phyloP scores from a whole-genome alignment of 2,888 invertebrate species.

The Drosophila rellima region DNA sequence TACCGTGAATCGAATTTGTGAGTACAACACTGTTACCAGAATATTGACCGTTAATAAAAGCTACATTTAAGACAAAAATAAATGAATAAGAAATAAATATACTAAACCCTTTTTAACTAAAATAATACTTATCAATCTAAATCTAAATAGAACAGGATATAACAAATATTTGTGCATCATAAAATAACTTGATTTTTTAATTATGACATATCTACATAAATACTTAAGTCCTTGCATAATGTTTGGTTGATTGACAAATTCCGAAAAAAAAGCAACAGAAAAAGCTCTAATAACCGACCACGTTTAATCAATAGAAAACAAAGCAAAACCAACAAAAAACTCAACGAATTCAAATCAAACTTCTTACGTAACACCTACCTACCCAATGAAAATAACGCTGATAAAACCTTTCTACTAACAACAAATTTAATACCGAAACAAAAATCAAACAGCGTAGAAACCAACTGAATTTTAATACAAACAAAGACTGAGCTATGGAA shows the following conservation, averaged over 20 bases:
- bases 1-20: not conserved
- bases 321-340: slow-evolving; percentile 31
- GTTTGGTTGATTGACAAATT: slow-evolving; percentile 33
- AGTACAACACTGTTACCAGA: too few species aligned
- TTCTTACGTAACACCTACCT: slow-evolving; percentile 54
- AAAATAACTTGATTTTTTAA: too few species aligned
- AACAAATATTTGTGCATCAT: too few species aligned
- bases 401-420: slow-evolving; percentile 53
- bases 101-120: too few species aligned
- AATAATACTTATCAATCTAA: too few species aligned
- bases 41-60: too few species aligned
- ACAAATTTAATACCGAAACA: slow-evolving; percentile 42
- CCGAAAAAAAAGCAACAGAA: slow-evolving; percentile 12
- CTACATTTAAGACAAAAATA: too few species aligned
- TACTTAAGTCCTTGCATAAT: slow-evolving; percentile 18
- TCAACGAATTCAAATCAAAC: slow-evolving; percentile 50
- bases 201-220: too few species aligned
- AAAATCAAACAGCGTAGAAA: slow-evolving; percentile 46
- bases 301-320: slow-evolving; percentile 46
- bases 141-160: too few species aligned
- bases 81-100: too few species aligned
- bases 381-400: slow-evolving; percentile 9
- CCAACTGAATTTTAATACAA: slow-evolving; percentile 34
- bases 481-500: slow-evolving; percentile 29
- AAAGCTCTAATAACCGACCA: slow-evolving; percentile 8